Evolutionary conservation across 2,113 vertebrate species (phyloP).

Genomic region (Chiloscyllium plagiosum): DNA sequence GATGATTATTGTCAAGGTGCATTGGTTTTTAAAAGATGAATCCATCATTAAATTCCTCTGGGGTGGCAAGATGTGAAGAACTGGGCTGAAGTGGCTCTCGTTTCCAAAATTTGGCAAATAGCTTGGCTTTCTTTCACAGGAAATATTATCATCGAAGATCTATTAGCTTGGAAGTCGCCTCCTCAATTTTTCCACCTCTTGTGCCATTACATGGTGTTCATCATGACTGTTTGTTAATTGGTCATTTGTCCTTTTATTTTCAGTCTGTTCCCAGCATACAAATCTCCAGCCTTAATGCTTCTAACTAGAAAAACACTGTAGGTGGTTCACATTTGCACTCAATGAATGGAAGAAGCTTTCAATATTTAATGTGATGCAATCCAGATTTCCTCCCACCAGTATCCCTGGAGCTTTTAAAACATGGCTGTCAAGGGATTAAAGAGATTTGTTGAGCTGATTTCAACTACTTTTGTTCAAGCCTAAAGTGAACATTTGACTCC

Average conservation of each 20-base stretch:
- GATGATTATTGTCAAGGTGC: not conserved
- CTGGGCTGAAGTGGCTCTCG: not conserved
- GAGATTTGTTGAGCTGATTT: not conserved
- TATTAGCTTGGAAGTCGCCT: too few species aligned
- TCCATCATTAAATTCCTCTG: conserved; percentile 6
- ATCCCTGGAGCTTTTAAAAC: not conserved
- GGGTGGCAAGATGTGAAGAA: not conserved
- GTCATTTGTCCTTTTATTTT: not conserved
- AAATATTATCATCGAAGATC: not conserved
- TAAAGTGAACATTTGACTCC: not conserved
- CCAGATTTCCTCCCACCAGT: not conserved
- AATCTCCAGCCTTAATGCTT: not conserved
- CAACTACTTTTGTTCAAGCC: not conserved
- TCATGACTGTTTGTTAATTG: not conserved
- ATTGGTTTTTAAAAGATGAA: not conserved
- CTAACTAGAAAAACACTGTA: not conserved
- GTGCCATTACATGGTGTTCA: not conserved
- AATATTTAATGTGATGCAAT: conserved; percentile 2
- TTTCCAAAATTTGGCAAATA: not conserved
- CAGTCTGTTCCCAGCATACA: not conserved
- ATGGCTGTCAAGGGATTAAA: not conserved
- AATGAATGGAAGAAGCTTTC: not conserved
- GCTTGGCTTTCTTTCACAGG: not conserved
- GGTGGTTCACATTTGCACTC: not conserved
- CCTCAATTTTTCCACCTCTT: not conserved